A percentile compares a stretch with the other conserved stretches of the same genome.
phyloP scores from a whole-genome alignment of 1,140 invertebrate genomes.

The Drosophila willistoni region DNA sequence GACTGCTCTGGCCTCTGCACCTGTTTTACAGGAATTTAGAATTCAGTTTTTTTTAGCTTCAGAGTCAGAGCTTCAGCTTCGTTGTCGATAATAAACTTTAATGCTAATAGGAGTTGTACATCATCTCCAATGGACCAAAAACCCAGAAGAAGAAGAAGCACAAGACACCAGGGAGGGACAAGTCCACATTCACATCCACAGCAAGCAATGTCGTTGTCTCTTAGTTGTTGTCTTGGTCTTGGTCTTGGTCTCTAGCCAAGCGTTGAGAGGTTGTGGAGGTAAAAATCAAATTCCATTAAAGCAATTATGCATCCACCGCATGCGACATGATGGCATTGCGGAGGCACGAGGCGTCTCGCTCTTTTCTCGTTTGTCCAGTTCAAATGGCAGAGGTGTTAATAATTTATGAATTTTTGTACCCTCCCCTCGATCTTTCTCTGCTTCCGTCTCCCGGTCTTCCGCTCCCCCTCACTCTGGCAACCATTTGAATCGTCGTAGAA shows the following conservation, averaged over 20 bases:
- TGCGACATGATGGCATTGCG: conserved; percentile 22
- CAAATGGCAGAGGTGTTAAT: conserved; percentile 82
- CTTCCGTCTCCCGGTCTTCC: not conserved
- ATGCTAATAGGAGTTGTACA: conserved; percentile 82
- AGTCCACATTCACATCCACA: not conserved
- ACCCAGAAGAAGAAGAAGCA: conserved; percentile 41
- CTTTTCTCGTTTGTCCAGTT: conserved; percentile 77
- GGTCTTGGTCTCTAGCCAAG: conserved; percentile 31
- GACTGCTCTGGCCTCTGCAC: conserved; percentile 46
- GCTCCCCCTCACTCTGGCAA: not conserved
- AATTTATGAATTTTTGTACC: conserved; percentile 71
- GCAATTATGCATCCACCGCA: conserved; percentile 65
- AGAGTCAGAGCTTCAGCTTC: conserved; percentile 37
- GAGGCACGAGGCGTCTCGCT: conserved; percentile 11
- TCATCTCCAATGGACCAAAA: conserved; percentile 79
- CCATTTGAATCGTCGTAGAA: conserved; percentile 44
- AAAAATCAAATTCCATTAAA: conserved; percentile 80
- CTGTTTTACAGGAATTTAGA: conserved; percentile 81
- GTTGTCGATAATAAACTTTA: conserved; percentile 82
- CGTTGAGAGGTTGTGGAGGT: conserved; percentile 49
- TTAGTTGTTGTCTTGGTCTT: conserved; percentile 26
- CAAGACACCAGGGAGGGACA: conserved; percentile 8
- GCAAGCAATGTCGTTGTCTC: conserved; percentile 19
- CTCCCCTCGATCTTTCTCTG: not conserved
- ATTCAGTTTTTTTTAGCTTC: conserved; percentile 25